Evolutionary conservation across 2,797 vertebrate species (phyloP).

Genomic region (Lagodon rhomboides): DNA sequence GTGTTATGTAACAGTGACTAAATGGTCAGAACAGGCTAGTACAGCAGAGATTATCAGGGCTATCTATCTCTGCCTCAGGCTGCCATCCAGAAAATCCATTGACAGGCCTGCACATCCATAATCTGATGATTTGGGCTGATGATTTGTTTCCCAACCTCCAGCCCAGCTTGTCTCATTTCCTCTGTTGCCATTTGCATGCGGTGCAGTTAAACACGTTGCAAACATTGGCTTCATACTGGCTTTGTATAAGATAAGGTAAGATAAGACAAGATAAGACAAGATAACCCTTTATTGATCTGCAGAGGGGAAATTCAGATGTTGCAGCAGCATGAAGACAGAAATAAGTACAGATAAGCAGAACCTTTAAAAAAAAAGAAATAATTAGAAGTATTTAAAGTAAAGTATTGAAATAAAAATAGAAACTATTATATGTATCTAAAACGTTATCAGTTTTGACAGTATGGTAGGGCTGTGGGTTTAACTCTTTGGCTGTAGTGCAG

Average conservation of each 20-base stretch:
- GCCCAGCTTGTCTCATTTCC: conserved; percentile 50
- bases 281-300: not conserved
- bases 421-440: not conserved
- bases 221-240: conserved; percentile 22
- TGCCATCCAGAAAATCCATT: conserved; percentile 70
- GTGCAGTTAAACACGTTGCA: conserved; percentile 35
- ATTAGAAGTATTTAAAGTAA: not conserved
- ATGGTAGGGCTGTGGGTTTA: too few species aligned
- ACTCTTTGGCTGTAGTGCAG: too few species aligned
- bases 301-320: not conserved
- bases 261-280: not conserved
- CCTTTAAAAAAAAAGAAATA: not conserved
- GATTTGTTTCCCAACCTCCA: conserved; percentile 54
- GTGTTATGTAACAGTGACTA: conserved; percentile 70
- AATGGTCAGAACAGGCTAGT: conserved; percentile 59
- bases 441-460: too few species aligned
- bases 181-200: conserved; percentile 51
- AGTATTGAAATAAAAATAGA: not conserved
- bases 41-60: conserved; percentile 74
- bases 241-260: conserved; percentile 1
- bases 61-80: conserved; percentile 66
- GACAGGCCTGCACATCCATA: conserved; percentile 63
- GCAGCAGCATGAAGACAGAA: not conserved
- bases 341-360: too few species aligned
- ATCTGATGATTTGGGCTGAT: conserved; percentile 72